Evolutionary conservation across 1,140 invertebrate species (phyloP), one percentile per base, ranked within the genome.

Genomic region (Caenorhabditis briggsae): DNA sequence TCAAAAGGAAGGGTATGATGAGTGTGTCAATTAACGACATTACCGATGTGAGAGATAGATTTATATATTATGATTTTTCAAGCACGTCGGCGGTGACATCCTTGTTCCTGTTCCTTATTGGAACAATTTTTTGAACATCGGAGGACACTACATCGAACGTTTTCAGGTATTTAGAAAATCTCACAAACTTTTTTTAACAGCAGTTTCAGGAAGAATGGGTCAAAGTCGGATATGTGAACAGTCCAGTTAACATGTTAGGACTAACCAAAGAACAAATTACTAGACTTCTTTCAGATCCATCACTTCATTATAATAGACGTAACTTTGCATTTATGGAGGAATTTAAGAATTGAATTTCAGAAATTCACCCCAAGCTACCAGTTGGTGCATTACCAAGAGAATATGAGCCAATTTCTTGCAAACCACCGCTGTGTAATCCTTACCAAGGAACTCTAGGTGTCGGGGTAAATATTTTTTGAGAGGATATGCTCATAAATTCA

Each of bases 61-160:
- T 8, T 23, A 78, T 11, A 78, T 12, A 12, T 65, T 20, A 50
- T 16, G 41, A 53, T 12, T 82, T 53, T 88, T 88, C 59, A 53
- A 88, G 88, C 88, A 89, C 56, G 84, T 89, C 46, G 88, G 88
- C 46, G 88, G 88, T 16, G 88, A 89, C 43, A 88, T 89, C 20
- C 89, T 89, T 43, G 78, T 88, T 61, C 88, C 88, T 25, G 87
- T 89, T 50, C 88, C 88, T 11, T 86, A 83, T 53, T 89, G 88
- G 88, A 87, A 87, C 16, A 88, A 89, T n/a, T 78, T 78, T 50
- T n/a, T 89, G 50, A 87, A 89, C 74, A 89, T 89, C 11, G 78
- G 43, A 50, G 88, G 86, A 55, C 86, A 83, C 56, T 87, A 82
- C 61, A 70, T 87, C 48, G 83, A 87, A 33, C 78, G 86, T 41